phyloP scores from a whole-genome alignment of 2,113 vertebrate genomes.

The Prolemur simus region DNA sequence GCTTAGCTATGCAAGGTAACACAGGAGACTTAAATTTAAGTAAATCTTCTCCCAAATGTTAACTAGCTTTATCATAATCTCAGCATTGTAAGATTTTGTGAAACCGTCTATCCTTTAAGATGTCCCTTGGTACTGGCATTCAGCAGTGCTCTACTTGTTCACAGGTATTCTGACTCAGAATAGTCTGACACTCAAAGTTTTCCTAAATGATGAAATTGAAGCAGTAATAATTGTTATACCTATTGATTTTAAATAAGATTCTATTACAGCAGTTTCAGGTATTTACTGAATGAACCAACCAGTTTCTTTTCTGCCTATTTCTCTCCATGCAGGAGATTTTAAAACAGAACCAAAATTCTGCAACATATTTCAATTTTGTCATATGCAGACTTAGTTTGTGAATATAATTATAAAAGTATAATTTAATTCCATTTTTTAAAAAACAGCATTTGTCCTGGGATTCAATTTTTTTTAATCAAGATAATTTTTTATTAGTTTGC shows the following conservation, averaged over 20 bases:
- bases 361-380: slow-evolving; percentile 1
- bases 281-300: background rate
- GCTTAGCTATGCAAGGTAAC: background rate
- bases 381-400: background rate
- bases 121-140: background rate
- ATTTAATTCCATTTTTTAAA: slow-evolving; percentile 27
- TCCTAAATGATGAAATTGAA: slow-evolving; percentile 2
- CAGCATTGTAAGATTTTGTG: background rate
- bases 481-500: background rate
- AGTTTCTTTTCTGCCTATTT: background rate
- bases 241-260: slow-evolving; percentile 14
- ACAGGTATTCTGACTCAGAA: background rate
- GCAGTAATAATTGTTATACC: background rate
- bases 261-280: background rate
- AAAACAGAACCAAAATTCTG: slow-evolving; percentile 13
- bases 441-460: slow-evolving; percentile 15
- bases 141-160: background rate
- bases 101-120: background rate
- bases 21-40: background rate
- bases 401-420: slow-evolving; percentile 34
- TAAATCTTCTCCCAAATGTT: background rate
- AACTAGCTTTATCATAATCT: background rate
- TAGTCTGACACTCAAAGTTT: background rate
- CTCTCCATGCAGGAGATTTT: background rate
- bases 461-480: background rate